Base-by-base conservation (phyloP, 2,797 vertebrate genomes). In the Poecilia velifera region DNA sequence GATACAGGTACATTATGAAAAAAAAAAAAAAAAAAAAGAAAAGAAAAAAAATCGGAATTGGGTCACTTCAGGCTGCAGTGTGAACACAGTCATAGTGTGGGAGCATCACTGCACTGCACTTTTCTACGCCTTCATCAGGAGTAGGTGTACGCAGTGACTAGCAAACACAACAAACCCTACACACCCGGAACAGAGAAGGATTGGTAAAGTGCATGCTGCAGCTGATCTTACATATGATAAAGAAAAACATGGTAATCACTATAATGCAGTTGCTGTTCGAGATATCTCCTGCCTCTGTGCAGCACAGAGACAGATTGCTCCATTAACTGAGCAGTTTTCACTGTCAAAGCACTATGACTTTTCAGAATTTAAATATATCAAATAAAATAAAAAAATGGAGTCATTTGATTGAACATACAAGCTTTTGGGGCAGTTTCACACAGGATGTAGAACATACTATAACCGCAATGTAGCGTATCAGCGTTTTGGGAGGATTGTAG, bases 161-260 rank as follows among this genome's bases (percentile, higher is more conserved):
- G 53, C 25, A 55, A 55, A 55, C 53, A 55, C 9, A 55, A 55
- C 51, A 47, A 80, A 84, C 76, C 78, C 82, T 85, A 90, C 82
- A 2, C 83, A 82, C 73, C 34, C 68, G 72, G 36, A 64, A 76
- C 59, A 64, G 62, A 77, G 34, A 36, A 74, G 51, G 34, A 62
- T 72, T 71, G 64, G 57, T 89, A 90, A 91, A 92, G 85, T 91
- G 83, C 84, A 80, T 49, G 39, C 82, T 79, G 81, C 82, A 79
- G 64, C 18, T 77, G 79, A 81, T 80, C 31, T 55, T 46, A 28
- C 10, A 76, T 59, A 77, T n/a, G 28, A 75, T 39, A 18, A 79
- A 81, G 34, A 36, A 68, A 68, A 76, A 72, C 43, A 45, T 16
- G 70, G 3, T 20, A 28, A 31, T 8, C 12, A n/a, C 22, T 45